Evolutionary conservation across 2,113 vertebrate genomes (phyloP).

Genomic region (Ptychochromis oligacanthus): DNA sequence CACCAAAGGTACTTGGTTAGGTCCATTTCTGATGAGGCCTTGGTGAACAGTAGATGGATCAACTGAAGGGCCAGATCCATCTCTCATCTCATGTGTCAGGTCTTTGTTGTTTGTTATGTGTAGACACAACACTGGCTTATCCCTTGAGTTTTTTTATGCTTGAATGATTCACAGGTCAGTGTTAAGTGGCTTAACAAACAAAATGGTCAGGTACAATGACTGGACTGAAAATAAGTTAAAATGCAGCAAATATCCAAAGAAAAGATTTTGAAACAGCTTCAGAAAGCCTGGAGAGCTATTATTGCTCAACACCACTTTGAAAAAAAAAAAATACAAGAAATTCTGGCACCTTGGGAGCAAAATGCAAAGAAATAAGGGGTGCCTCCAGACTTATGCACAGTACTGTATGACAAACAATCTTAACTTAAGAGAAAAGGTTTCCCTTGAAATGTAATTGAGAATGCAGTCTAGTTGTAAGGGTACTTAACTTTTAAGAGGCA

Average conservation of each 20-base stretch:
- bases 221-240: too few species aligned
- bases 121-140: background rate
- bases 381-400: background rate
- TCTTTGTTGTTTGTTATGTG: background rate
- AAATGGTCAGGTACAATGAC: too few species aligned
- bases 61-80: too few species aligned
- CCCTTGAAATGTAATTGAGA: too few species aligned
- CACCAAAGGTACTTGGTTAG: too few species aligned
- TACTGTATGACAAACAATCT: too few species aligned
- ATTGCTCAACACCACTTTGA: background rate
- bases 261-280: background rate
- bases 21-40: too few species aligned
- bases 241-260: too few species aligned
- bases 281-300: background rate
- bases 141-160: background rate
- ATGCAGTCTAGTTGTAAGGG: background rate
- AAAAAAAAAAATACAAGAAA: fast-evolving
- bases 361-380: background rate
- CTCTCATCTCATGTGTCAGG: too few species aligned
- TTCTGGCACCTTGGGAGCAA: background rate
- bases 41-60: too few species aligned
- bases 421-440: too few species aligned
- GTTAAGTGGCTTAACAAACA: background rate
- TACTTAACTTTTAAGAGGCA: background rate
- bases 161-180: background rate